A percentile compares a stretch with the other conserved stretches of the same genome.
phyloP scores from a whole-genome alignment of 2,888 invertebrate genomes.

The Brachynemurus nebulosus region DNA sequence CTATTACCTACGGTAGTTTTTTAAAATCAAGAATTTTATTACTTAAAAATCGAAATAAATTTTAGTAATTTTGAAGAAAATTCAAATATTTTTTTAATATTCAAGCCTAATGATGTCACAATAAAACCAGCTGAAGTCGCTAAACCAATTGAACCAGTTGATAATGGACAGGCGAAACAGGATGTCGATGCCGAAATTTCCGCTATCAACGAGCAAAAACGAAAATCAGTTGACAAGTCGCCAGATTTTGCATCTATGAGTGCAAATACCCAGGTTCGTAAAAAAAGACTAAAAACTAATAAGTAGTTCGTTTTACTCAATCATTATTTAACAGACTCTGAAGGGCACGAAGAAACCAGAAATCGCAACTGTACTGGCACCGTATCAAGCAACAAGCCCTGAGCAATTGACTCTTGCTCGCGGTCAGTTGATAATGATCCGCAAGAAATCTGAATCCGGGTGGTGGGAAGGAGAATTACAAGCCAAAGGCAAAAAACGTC shows the following conservation, averaged over 20 bases:
- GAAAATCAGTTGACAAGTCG: slow-evolving; percentile 31
- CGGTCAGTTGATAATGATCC: slow-evolving; percentile 89
- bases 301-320: too few relatives aligned
- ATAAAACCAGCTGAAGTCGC: background rate
- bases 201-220: slow-evolving; percentile 33
- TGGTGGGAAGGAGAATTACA: slow-evolving; percentile 99
- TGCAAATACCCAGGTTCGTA: slow-evolving; percentile 27
- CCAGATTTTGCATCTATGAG: slow-evolving; percentile 34
- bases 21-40: too few relatives aligned
- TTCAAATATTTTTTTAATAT: background rate
- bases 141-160: slow-evolving; percentile 1
- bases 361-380: slow-evolving; percentile 88
- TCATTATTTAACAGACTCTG: slow-evolving; percentile 34
- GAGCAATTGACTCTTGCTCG: slow-evolving; percentile 84
- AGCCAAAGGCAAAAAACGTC: slow-evolving; percentile 76
- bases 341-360: slow-evolving; percentile 60
- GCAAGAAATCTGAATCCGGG: slow-evolving; percentile 91
- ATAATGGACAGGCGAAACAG: slow-evolving; percentile 1
- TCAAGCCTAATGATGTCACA: background rate
- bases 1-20: too few relatives aligned
- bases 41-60: too few relatives aligned
- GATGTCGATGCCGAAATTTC: slow-evolving; percentile 29
- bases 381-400: slow-evolving; percentile 78
- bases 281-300: too few relatives aligned
- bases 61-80: background rate